A percentile compares a stretch with the other conserved stretches of the same genome.
phyloP scores from a whole-genome alignment of 2,797 vertebrate genomes.

The Myotis daubentonii region DNA sequence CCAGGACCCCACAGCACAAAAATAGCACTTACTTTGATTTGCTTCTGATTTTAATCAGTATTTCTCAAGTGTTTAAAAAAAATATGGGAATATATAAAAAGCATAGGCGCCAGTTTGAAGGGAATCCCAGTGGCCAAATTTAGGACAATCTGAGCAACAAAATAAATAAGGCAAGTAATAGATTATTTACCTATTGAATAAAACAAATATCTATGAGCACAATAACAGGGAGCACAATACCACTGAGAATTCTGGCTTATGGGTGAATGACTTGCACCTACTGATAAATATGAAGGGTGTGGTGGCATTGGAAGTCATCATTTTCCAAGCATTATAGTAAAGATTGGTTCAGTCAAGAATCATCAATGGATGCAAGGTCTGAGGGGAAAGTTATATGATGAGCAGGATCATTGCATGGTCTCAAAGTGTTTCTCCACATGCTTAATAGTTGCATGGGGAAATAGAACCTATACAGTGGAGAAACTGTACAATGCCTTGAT shows the following conservation, averaged over 20 bases:
- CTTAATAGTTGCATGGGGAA: not conserved
- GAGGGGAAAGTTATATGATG: not conserved
- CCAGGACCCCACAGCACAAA: not conserved
- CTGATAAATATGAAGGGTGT: not conserved
- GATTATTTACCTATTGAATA: not conserved
- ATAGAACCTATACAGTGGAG: not conserved
- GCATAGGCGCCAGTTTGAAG: not conserved
- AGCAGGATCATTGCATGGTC: not conserved
- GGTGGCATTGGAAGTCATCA: not conserved
- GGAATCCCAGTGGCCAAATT: not conserved
- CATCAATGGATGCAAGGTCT: not conserved
- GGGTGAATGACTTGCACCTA: not conserved
- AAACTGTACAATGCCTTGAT: not conserved
- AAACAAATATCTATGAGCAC: not conserved
- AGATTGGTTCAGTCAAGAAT: not conserved
- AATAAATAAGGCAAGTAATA: not conserved
- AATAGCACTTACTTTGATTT: not conserved
- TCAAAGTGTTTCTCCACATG: not conserved
- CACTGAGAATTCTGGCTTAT: not conserved
- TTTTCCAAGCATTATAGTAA: not conserved
- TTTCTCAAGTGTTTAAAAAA: not conserved
- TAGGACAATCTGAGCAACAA: not conserved
- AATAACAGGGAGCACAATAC: no score
- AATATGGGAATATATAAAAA: not conserved
- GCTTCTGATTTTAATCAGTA: constrained; percentile 4